Evolutionary conservation across 2,888 invertebrate species (phyloP), one percentile per base, ranked within the genome.

Genomic region (Tenodera sinensis): DNA sequence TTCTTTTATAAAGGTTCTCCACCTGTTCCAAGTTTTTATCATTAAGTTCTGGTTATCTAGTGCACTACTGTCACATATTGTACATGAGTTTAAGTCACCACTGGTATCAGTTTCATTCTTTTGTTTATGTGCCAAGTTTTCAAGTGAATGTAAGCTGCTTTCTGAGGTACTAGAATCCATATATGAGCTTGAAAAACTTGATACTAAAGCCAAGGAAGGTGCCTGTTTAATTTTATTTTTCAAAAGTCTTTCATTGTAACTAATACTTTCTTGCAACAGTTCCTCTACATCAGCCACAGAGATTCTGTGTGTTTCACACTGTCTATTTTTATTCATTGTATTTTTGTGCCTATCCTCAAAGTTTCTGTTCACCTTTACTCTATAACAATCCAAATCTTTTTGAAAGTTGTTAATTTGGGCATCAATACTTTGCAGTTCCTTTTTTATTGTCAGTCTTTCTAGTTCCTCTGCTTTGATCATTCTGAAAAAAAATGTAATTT

Each of bases 401-500:
- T 88, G 87, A n/a, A 83, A 88, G 0, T 34, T 30, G 30, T 86
- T 84, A 81, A 89, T 89, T 87, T 89, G 83, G 83, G 30, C 54
- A 30, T 88, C 89, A 28, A 85, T 88, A 2, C 42, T 34, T 20
- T n/a, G 14, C 3, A 84, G 84, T 6, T 89, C 85, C 47, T 84
- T 87, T 82, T 88, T 71, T 8, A 25, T 83, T 14, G 82, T n/a
- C 2, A 82, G 20, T 83, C 30, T 82, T 27, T 84, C 87, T 4
- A 42, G 30, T 28, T 89, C 89, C 88, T 89, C 88, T 71, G 47
- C 34, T 25, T 54, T 28, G 34, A 89, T 84, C n/a, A 89, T 15
- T 84, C 89, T 89, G 88, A 81, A 89, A 84, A 47, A 15, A 83
- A 82, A 28, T n/a, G 2, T 30, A 30, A 30, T 30, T 30, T 27